Evolutionary conservation across 2,888 invertebrate species (phyloP).

Genomic region (Hydriomena furcata): DNA sequence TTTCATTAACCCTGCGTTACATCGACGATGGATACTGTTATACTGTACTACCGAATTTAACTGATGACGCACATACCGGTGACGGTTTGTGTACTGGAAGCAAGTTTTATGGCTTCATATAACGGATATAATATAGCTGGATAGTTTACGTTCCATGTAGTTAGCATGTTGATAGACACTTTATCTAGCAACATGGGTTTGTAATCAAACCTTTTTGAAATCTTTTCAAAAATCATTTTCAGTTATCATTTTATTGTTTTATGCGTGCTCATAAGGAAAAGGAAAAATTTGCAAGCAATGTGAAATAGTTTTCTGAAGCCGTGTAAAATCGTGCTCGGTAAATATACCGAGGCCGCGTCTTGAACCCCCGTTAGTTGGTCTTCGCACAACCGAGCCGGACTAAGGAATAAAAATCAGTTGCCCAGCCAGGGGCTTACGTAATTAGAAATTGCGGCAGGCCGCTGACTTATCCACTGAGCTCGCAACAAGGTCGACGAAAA

Average conservation of each 20-base stretch:
- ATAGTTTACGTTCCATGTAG: constrained; percentile 14
- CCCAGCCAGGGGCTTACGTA: constrained; percentile 49
- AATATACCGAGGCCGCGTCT: constrained; percentile 18
- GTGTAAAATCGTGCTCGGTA: constrained; percentile 9
- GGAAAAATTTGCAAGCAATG: neutral
- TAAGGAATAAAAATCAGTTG: constrained; percentile 11
- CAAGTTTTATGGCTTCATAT: constrained; percentile 31
- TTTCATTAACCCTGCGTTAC: constrained; percentile 43
- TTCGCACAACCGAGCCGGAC: constrained; percentile 15
- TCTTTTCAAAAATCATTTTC: no score
- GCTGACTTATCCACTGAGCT: constrained; percentile 61
- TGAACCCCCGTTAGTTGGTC: constrained; percentile 25
- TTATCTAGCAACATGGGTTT: no score
- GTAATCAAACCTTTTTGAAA: no score
- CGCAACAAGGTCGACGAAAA: constrained; percentile 73
- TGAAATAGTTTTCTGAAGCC: constrained; percentile 2
- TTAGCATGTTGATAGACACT: neutral
- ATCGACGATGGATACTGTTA: constrained; percentile 51
- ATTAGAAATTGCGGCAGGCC: constrained; percentile 65
- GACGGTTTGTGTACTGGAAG: constrained; percentile 35
- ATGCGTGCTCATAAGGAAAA: no score
- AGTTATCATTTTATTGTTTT: no score
- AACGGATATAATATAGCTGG: neutral
- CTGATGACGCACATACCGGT: constrained; percentile 56
- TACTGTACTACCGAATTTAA: constrained; percentile 52